Evolutionary conservation across 2,797 vertebrate species (phyloP).

Genomic region (Phoxinus dragarum): DNA sequence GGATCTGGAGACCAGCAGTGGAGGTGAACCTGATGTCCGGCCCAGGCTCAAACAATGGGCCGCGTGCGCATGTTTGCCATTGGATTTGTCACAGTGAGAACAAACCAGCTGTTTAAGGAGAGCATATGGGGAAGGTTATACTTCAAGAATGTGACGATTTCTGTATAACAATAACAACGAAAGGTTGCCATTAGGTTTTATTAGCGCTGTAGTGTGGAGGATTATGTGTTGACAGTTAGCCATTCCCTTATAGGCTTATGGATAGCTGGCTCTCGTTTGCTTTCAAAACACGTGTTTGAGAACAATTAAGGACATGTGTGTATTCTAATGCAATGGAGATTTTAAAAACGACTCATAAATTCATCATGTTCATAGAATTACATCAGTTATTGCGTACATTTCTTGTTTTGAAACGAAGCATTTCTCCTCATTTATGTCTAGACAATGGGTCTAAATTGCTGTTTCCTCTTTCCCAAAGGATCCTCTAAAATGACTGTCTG

Average conservation of each 20-base stretch:
- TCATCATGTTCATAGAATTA: neutral
- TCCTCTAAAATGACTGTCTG: constrained; percentile 69
- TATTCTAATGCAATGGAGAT: constrained; percentile 48
- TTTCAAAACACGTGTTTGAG: constrained; percentile 68
- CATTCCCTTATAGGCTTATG: constrained; percentile 53
- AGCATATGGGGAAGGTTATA: constrained; percentile 39
- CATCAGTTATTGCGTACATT: neutral
- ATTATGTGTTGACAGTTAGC: constrained; percentile 62
- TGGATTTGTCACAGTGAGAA: constrained; percentile 48
- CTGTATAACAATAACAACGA: constrained; percentile 43
- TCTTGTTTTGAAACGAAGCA: neutral
- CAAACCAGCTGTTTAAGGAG: constrained; percentile 35
- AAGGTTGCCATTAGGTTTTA: constrained; percentile 38
- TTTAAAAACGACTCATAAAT: neutral
- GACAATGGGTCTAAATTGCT: constrained; percentile 61
- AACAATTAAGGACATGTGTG: constrained; percentile 65
- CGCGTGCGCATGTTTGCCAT: constrained; percentile 47
- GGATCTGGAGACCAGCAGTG: constrained; percentile 57
- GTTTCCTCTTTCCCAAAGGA: constrained; percentile 55
- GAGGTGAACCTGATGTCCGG: constrained; percentile 56
- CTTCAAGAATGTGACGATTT: constrained; percentile 23
- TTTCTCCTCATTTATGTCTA: constrained; percentile 43
- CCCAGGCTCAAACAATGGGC: constrained; percentile 49
- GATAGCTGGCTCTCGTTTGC: constrained; percentile 68
- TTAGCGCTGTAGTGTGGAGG: constrained; percentile 46